Percentiles rank a stretch among this genome's conserved stretches.
Evolutionary conservation across 2,113 vertebrate species (phyloP).

Genomic region (Sylvia atricapilla): DNA sequence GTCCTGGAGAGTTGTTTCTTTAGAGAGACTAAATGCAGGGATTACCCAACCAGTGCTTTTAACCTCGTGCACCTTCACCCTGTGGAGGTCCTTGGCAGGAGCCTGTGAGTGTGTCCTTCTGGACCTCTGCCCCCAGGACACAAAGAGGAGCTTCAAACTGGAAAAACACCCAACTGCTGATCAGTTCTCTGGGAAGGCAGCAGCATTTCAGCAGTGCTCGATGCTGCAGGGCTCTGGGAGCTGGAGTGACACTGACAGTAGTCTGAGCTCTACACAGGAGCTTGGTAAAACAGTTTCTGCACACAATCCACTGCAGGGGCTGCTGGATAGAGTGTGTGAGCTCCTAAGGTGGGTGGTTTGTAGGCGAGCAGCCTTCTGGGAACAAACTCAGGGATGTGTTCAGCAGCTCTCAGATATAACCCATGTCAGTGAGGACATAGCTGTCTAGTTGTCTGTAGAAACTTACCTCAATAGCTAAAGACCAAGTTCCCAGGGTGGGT

Average conservation of each 20-base stretch:
- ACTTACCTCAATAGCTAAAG: not conserved
- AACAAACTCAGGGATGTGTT: not conserved
- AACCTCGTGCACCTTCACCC: not conserved
- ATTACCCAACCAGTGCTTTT: not conserved
- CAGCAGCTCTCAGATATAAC: not conserved
- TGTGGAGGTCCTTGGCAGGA: not conserved
- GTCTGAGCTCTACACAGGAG: not conserved
- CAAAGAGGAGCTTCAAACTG: not conserved
- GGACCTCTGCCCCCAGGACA: not conserved
- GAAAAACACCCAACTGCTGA: not conserved
- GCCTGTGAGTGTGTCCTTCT: not conserved
- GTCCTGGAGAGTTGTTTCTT: not conserved
- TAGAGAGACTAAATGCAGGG: not conserved
- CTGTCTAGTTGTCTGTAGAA: not conserved
- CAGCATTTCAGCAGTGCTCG: not conserved
- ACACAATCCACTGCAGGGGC: not conserved
- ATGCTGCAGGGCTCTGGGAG: not conserved
- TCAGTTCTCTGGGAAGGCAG: not conserved
- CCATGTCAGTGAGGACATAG: not conserved
- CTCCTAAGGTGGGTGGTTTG: not conserved
- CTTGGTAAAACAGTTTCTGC: not conserved
- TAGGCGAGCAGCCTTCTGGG: not conserved
- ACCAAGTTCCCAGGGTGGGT: not conserved
- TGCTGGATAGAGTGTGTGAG: not conserved
- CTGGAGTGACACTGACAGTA: not conserved